Percentiles rank a stretch among this genome's conserved stretches.
phyloP scores from a whole-genome alignment of 2,113 vertebrate genomes.

The Cyphotilapia sp. region DNA sequence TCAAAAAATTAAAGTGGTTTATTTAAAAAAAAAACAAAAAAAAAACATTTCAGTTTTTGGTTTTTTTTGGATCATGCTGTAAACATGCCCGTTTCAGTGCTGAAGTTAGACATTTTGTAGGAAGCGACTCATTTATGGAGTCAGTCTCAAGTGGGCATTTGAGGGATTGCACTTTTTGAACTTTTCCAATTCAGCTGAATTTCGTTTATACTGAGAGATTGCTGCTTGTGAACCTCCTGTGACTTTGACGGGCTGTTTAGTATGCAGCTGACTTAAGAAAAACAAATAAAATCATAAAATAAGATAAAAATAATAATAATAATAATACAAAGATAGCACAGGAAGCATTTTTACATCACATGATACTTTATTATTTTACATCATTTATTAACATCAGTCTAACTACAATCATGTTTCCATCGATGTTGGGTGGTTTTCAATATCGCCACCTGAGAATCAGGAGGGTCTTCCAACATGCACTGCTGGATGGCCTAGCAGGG shows the following conservation, averaged over 20 bases:
- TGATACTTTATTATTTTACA: conserved; percentile 21
- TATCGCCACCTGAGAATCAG: not conserved
- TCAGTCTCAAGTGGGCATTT: not conserved
- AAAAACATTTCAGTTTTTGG: rapidly evolving
- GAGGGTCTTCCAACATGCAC: not conserved
- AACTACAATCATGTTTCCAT: conserved; percentile 15
- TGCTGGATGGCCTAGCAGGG: conserved; percentile 22
- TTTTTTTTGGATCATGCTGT: not conserved
- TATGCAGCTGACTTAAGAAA: not conserved
- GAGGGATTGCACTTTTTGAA: not conserved
- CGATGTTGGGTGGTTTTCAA: not conserved
- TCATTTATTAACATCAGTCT: not conserved
- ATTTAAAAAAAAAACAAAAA: rapidly evolving
- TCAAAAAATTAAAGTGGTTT: not conserved
- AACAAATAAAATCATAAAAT: not conserved
- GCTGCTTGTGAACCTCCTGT: not conserved
- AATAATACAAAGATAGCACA: not conserved
- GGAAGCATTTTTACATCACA: not conserved
- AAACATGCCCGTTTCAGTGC: not conserved
- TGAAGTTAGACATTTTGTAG: not conserved
- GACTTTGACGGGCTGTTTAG: not conserved
- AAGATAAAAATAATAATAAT: not conserved
- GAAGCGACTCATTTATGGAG: rapidly evolving
- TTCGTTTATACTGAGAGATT: rapidly evolving
- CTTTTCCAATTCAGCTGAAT: not conserved